phyloP scores from a whole-genome alignment of 2,888 invertebrate genomes.

The Marasmarcha lunaedactyla region DNA sequence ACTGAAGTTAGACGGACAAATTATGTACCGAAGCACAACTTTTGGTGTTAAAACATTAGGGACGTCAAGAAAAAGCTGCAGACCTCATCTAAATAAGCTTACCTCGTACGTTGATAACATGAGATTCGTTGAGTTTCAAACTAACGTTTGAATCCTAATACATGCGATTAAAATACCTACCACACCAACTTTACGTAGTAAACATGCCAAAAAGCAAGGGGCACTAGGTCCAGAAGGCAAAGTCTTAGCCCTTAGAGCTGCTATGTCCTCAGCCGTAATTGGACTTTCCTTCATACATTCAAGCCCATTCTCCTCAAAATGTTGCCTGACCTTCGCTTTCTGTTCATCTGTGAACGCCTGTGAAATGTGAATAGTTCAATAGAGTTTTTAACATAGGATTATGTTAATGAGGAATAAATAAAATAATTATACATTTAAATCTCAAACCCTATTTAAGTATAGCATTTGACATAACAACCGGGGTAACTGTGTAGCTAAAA shows the following conservation, averaged over 20 bases:
- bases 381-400: neutral
- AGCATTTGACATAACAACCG: too few relatives aligned
- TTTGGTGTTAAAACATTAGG: too few relatives aligned
- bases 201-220: constrained; percentile 48
- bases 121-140: too few relatives aligned
- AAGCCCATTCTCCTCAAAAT: constrained; percentile 35
- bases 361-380: constrained; percentile 9
- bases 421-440: neutral
- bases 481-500: too few relatives aligned
- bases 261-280: constrained; percentile 37
- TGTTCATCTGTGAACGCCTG: constrained; percentile 51
- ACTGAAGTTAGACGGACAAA: too few relatives aligned
- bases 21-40: too few relatives aligned
- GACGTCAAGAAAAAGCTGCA: too few relatives aligned
- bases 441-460: neutral
- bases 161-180: too few relatives aligned
- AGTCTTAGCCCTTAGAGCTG: constrained; percentile 25
- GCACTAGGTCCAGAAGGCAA: constrained; percentile 34
- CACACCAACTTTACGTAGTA: constrained; percentile 39
- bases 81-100: too few relatives aligned
- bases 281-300: constrained; percentile 33
- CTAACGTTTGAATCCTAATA: too few relatives aligned
- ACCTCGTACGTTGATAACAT: too few relatives aligned
- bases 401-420: neutral
- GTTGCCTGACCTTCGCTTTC: constrained; percentile 32